Base-by-base conservation (phyloP, 2,888 invertebrate genomes). In the Achlya flavicornis region DNA sequence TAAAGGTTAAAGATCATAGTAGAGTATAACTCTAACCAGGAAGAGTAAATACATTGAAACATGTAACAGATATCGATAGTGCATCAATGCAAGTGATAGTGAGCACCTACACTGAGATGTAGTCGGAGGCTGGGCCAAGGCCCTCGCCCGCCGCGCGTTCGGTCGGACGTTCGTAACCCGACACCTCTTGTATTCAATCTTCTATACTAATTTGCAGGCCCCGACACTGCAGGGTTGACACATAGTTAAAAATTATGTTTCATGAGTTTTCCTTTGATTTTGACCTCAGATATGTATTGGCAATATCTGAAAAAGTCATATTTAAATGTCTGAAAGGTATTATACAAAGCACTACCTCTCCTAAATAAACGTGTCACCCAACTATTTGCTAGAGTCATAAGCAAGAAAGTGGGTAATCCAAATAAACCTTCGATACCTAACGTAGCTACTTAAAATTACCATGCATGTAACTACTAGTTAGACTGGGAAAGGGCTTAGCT, bases 141-240 rank as follows among this genome's bases (percentile, higher is more conserved):
- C 81, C 82, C 85, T 81, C 81, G 76, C 66, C 63, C 74, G 76
- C 70, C 16, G 10, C 26, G 26, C 26, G 41, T 16, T n/a, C 79
- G 73, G 19, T 35, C 79, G 73, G 79, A 73, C 83, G 83, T 78
- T 79, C 75, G 91, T 86, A 91, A 92, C 85, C 86, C 79, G 87
- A 92, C 84, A 90, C 91, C 87, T 87, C 86, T 86, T 90, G 89
- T 90, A 86, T 87, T 87, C 84, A 87, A 90, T 90, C 88, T 86
- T 86, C 87, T 81, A 84, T 86, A 87, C 88, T 88, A 90, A 91
- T 90, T 91, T 85, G 90, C 89, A 75, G 78, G 80, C 77, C 72
- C 72, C 72, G 67, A 66, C 65, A 63, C 60, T 59, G 41, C 77
- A 90, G 90, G 91, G 91, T 62, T 91, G 85, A 61, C 78, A 58